Conservation (phyloP, 1,140 invertebrate species). For the Megalonaias nervosa region DNA sequence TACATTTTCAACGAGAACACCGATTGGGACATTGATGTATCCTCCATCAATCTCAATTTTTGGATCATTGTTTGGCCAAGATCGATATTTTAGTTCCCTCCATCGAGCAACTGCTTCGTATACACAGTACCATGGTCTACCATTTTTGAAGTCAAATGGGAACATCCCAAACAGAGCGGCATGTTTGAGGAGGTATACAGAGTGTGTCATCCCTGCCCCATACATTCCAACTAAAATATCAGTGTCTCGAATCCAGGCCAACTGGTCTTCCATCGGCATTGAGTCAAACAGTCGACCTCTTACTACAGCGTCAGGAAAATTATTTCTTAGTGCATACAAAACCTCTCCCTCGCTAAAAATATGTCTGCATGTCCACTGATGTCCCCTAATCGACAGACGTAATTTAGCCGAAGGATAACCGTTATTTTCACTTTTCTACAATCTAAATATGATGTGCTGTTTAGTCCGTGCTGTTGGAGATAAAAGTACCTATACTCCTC, state of each 20-base stretch:
- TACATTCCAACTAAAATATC: constrained; percentile 98
- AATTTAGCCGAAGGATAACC: not conserved
- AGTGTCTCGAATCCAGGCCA: constrained; percentile 75
- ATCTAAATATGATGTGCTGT: no score
- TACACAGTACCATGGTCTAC: constrained; percentile 39
- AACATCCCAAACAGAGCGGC: constrained; percentile 94
- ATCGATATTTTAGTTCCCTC: constrained; percentile 57
- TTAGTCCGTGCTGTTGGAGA: no score
- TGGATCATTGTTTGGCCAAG: constrained; percentile 27
- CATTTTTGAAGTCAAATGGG: constrained; percentile 45
- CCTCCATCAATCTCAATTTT: no score
- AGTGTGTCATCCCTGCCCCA: constrained; percentile 94
- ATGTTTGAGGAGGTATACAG: constrained; percentile 96
- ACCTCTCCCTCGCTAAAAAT: constrained; percentile 61
- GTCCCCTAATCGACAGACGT: no score
- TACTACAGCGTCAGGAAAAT: constrained; percentile 36
- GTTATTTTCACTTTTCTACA: no score
- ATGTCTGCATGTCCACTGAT: no score
- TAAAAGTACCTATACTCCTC: no score
- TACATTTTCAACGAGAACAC: constrained; percentile 16
- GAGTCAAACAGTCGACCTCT: constrained; percentile 59
- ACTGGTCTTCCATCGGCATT: constrained; percentile 54
- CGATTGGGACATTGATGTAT: constrained; percentile 43
- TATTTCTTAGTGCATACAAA: no score
- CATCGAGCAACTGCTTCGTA: constrained; percentile 57